These are phyloP conservation scores for Pachliopta kotzebuea DNA, from an alignment of 2,888 invertebrate species.

Conservation along the genomic window DNA sequence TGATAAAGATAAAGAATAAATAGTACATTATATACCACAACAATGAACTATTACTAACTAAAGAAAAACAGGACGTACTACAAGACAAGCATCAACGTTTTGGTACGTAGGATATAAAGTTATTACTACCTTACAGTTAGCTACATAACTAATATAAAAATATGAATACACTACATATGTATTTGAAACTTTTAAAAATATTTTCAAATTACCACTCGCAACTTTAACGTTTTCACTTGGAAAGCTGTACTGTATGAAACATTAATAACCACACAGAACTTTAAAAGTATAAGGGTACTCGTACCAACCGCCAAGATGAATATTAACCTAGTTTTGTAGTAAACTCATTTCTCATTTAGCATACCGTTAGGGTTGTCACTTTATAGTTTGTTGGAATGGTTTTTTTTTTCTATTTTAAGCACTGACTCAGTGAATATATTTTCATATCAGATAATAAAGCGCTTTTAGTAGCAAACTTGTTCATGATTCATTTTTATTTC, in stretches of 20 bases:
- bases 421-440: background rate
- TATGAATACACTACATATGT: background rate
- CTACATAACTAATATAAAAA: background rate
- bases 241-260: conserved; percentile 23
- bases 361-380: conserved; percentile 20
- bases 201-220: conserved; percentile 18
- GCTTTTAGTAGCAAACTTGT: background rate
- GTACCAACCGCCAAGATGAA: conserved; percentile 26
- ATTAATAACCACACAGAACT: conserved; percentile 29
- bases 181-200: conserved; percentile 11
- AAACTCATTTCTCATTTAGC: conserved; percentile 30
- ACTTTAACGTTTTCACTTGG: conserved; percentile 22
- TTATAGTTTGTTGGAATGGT: conserved; percentile 2
- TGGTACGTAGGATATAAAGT: background rate
- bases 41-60: too few relatives aligned
- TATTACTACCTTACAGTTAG: background rate
- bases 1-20: too few relatives aligned
- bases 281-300: conserved; percentile 29
- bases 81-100: too few relatives aligned
- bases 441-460: background rate
- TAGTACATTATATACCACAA: too few relatives aligned
- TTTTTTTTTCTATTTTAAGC: background rate
- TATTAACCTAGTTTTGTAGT: conserved; percentile 30
- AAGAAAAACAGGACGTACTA: too few relatives aligned
- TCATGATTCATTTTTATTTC: background rate